A percentile compares a stretch with the other conserved stretches of the same genome.
Evolutionary conservation across 2,113 vertebrate species (phyloP).

Genomic region (Epinephelus fuscoguttatus): DNA sequence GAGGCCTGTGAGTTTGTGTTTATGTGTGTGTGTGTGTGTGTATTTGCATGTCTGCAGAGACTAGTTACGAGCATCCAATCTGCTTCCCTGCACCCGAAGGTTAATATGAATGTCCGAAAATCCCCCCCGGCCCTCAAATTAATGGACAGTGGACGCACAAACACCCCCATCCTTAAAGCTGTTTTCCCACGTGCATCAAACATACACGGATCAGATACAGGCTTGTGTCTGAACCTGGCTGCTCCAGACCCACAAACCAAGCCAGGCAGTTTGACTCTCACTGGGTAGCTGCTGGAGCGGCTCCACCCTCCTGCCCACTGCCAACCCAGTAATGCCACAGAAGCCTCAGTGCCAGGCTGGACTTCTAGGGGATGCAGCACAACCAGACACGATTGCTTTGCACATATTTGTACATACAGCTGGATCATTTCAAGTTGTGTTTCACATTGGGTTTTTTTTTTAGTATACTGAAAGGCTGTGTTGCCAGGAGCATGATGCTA

Average conservation of each 20-base stretch:
- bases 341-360: constrained; percentile 16
- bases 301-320: constrained; percentile 53
- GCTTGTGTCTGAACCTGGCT: not conserved
- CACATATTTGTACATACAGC: too few relatives aligned
- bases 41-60: constrained; percentile 29
- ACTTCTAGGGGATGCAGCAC: not conserved
- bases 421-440: not conserved
- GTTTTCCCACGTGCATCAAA: not conserved
- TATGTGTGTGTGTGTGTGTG: constrained; percentile 25
- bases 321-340: constrained; percentile 31
- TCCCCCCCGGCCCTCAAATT: not conserved
- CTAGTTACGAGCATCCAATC: constrained; percentile 29
- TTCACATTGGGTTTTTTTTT: not conserved
- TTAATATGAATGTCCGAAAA: constrained; percentile 41
- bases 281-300: constrained; percentile 50
- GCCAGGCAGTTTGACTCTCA: constrained; percentile 58
- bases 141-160: constrained; percentile 10
- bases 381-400: not conserved
- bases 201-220: not conserved
- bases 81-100: constrained; percentile 28
- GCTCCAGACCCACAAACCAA: constrained; percentile 28
- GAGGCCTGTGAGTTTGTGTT: constrained; percentile 34
- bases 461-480: too few relatives aligned
- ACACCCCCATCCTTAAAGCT: not conserved
- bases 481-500: not conserved